phyloP scores from a whole-genome alignment of 2,113 vertebrate genomes.

The Platysternon megacephalum region DNA sequence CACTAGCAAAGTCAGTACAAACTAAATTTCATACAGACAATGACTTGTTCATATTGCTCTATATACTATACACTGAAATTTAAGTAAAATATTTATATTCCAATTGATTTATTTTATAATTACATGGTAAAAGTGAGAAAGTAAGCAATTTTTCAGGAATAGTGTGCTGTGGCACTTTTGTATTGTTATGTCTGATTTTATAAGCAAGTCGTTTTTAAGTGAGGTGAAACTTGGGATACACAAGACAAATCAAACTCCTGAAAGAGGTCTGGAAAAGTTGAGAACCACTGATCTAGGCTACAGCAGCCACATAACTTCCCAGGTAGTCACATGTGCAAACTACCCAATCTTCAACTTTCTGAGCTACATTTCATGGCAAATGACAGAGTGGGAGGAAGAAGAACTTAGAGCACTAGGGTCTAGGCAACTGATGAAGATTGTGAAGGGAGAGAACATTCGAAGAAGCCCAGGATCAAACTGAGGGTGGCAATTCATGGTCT shows the following conservation, averaged over 20 bases:
- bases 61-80: background rate
- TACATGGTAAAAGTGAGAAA: background rate
- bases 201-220: background rate
- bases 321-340: background rate
- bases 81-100: background rate
- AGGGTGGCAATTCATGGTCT: background rate
- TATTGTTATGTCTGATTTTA: background rate
- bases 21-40: background rate
- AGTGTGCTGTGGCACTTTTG: background rate
- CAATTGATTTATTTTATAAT: background rate
- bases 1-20: background rate
- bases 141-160: background rate
- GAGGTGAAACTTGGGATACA: background rate
- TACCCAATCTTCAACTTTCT: background rate
- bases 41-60: background rate
- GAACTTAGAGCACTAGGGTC: background rate
- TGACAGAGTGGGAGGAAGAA: background rate
- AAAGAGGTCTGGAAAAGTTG: no score
- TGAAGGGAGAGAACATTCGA: background rate
- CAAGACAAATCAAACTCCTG: background rate
- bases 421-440: background rate
- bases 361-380: background rate
- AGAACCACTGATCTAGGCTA: background rate
- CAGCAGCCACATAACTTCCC: background rate
- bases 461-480: background rate